A percentile compares a stretch with the other conserved stretches of the same genome.
Evolutionary conservation across 2,888 invertebrate species (phyloP).

Genomic region (Eugnorisma glareosa): DNA sequence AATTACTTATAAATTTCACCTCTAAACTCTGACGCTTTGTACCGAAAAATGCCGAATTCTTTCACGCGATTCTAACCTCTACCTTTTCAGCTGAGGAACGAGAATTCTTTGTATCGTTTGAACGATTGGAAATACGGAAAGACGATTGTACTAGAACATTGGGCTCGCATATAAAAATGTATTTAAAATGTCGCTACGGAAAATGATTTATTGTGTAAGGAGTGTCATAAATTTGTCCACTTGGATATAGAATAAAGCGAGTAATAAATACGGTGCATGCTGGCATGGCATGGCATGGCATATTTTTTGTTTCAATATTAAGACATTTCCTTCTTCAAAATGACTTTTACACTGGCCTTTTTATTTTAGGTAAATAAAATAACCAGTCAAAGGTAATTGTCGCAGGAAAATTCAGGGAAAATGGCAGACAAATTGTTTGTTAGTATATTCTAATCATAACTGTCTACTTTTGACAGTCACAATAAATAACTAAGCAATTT

Average conservation of each 20-base stretch:
- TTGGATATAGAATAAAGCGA: slow-evolving; percentile 83
- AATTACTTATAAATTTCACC: slow-evolving; percentile 90
- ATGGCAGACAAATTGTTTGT: background rate
- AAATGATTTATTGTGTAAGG: slow-evolving; percentile 87
- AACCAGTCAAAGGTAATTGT: background rate
- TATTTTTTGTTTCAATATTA: slow-evolving; percentile 43
- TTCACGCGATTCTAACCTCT: slow-evolving; percentile 46
- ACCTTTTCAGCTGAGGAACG: slow-evolving; percentile 31
- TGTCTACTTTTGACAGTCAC: background rate
- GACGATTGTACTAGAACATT: slow-evolving; percentile 79
- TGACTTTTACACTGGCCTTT: background rate
- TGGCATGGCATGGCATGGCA: slow-evolving; percentile 28
- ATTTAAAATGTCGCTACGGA: slow-evolving; percentile 88
- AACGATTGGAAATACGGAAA: slow-evolving; percentile 62
- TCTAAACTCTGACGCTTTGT: slow-evolving; percentile 71
- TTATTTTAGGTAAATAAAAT: background rate
- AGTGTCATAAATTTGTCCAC: slow-evolving; percentile 90
- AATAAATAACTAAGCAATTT: background rate
- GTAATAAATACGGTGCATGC: slow-evolving; percentile 81
- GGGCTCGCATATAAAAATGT: slow-evolving; percentile 90
- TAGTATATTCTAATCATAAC: background rate
- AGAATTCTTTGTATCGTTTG: slow-evolving; percentile 54
- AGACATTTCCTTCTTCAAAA: slow-evolving; percentile 39
- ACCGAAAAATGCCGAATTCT: slow-evolving; percentile 42
- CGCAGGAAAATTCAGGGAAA: background rate